phyloP scores from a whole-genome alignment of 2,888 invertebrate species.

The Brachyptera risi region DNA sequence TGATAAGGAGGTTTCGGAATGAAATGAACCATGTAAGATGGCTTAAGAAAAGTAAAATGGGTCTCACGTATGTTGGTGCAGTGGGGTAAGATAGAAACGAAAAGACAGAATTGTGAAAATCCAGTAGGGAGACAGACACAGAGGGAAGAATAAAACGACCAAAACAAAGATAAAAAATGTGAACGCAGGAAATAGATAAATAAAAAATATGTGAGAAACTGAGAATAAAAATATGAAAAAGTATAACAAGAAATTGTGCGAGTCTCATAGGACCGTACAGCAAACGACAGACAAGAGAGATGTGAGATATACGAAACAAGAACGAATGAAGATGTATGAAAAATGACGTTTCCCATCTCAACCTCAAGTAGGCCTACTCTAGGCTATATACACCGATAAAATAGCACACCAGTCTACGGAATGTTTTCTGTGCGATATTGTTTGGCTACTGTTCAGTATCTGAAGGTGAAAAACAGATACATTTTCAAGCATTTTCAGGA shows the following conservation, averaged over 20 bases:
- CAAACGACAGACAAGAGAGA: conserved; percentile 3
- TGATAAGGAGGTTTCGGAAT: conserved; percentile 5
- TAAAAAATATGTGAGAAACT: conserved; percentile 19
- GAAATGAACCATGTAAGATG: conserved; percentile 19
- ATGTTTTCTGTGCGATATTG: not conserved
- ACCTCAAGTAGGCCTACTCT: no score
- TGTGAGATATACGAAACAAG: no score
- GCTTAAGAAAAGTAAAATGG: conserved; percentile 6
- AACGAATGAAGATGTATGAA: conserved; percentile 18
- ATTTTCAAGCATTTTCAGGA: no score
- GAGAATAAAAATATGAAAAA: conserved; percentile 6
- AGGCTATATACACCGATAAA: not conserved
- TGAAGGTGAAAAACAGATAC: no score
- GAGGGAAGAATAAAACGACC: conserved; percentile 15
- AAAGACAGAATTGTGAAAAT: conserved; percentile 11
- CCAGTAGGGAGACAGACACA: conserved; percentile 14
- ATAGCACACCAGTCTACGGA: not conserved
- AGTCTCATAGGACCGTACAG: conserved; percentile 3
- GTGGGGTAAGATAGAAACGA: not conserved
- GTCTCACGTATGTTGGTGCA: not conserved
- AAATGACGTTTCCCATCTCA: no score
- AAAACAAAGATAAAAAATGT: conserved; percentile 21
- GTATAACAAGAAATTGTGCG: conserved; percentile 18
- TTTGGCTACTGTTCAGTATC: no score
- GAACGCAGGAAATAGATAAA: conserved; percentile 9